Evolutionary conservation across 2,113 vertebrate species (phyloP).

Genomic region (Passer montanus): DNA sequence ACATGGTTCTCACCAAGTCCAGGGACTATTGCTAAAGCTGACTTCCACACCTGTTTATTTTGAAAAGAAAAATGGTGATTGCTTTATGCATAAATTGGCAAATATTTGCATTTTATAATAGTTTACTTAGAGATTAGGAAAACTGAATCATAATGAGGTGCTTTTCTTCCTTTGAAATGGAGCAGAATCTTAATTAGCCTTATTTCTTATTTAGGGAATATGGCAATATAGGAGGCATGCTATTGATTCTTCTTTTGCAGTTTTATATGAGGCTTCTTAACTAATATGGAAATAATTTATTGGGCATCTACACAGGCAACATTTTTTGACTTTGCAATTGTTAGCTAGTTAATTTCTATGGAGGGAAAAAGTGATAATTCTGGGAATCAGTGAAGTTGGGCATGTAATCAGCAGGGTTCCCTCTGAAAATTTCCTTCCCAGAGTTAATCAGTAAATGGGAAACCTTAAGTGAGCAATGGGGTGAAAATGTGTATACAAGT

Average conservation of each 20-base stretch:
- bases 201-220: neutral
- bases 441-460: neutral
- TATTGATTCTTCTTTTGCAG: neutral
- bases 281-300: neutral
- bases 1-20: neutral
- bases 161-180: constrained; percentile 10
- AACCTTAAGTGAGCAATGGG: neutral
- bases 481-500: neutral
- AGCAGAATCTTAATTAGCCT: constrained; percentile 8
- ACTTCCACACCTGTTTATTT: neutral
- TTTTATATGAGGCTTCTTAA: neutral
- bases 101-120: constrained; percentile 41
- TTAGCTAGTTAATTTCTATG: neutral
- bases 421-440: neutral
- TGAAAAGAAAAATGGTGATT: neutral
- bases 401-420: neutral
- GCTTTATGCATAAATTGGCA: neutral
- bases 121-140: neutral
- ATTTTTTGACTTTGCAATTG: neutral
- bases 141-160: neutral
- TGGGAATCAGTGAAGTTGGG: neutral
- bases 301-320: neutral
- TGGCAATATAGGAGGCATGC: neutral
- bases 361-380: neutral
- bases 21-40: neutral